Conservation (phyloP, 2,888 invertebrate species). For the Lacanobia wlatinum region DNA sequence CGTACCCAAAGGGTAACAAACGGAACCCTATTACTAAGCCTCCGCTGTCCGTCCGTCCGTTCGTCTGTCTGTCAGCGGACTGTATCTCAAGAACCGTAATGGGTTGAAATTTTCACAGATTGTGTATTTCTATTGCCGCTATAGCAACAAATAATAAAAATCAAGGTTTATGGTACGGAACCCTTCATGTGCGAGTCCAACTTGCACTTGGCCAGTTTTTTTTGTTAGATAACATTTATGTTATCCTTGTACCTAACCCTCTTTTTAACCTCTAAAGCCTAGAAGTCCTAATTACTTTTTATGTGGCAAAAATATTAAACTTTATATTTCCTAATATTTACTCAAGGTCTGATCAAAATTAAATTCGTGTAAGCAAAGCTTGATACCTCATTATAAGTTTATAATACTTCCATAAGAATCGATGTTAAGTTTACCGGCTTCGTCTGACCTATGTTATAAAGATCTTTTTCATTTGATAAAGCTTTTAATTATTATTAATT, state of each 20-base stretch:
- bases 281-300: background rate
- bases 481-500: conserved; percentile 5
- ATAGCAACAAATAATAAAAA: too few species aligned
- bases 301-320: background rate
- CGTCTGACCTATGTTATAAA: background rate
- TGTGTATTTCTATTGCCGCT: too few species aligned
- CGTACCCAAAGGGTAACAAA: too few species aligned
- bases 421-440: conserved; percentile 14
- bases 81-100: too few species aligned
- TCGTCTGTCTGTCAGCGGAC: too few species aligned
- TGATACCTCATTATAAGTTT: conserved; percentile 19
- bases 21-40: too few species aligned
- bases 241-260: background rate
- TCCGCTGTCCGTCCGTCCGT: too few species aligned
- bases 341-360: conserved; percentile 1
- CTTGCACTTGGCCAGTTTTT: too few species aligned
- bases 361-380: conserved; percentile 3
- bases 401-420: background rate
- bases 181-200: too few species aligned
- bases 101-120: too few species aligned
- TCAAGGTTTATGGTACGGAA: too few species aligned
- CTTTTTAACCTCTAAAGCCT: background rate
- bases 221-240: background rate
- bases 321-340: background rate
- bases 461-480: background rate